Evolutionary conservation across 2,113 vertebrate species (phyloP).

Genomic region (Cyprinodon variegatus): DNA sequence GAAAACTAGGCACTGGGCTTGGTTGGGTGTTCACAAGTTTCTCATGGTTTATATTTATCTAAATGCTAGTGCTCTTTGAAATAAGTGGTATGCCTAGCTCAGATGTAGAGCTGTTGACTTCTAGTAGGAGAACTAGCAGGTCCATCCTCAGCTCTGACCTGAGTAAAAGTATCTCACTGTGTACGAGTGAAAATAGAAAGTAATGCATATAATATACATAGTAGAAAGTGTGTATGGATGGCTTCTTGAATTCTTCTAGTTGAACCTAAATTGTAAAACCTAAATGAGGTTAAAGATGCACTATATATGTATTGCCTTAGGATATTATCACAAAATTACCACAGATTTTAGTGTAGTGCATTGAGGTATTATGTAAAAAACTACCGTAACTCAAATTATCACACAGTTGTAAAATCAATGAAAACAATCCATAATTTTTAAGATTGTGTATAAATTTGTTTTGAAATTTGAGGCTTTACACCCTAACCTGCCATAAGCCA

Average conservation of each 20-base stretch:
- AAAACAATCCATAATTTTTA: not conserved
- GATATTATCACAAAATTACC: not conserved
- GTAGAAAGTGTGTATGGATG: not conserved
- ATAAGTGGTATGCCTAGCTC: conserved; percentile 17
- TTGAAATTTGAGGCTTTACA: too few species aligned
- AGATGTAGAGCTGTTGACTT: conserved; percentile 1
- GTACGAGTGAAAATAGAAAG: not conserved
- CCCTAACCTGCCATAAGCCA: too few species aligned
- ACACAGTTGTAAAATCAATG: not conserved
- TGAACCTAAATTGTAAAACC: too few species aligned
- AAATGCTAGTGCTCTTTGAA: conserved; percentile 16
- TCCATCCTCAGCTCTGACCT: not conserved
- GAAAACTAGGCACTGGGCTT: conserved; percentile 24
- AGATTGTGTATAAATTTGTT: not conserved
- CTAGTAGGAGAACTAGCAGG: not conserved
- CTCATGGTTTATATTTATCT: conserved; percentile 49
- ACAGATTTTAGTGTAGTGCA: not conserved
- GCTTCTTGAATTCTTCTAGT: too few species aligned
- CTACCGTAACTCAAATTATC: not conserved
- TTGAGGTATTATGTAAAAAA: not conserved
- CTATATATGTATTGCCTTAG: not conserved
- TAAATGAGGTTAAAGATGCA: too few species aligned
- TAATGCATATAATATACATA: not conserved
- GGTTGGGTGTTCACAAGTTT: conserved; percentile 41
- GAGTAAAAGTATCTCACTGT: not conserved